Evolutionary conservation across 2,797 vertebrate genomes (phyloP).

Genomic region (Remorina albescens): DNA sequence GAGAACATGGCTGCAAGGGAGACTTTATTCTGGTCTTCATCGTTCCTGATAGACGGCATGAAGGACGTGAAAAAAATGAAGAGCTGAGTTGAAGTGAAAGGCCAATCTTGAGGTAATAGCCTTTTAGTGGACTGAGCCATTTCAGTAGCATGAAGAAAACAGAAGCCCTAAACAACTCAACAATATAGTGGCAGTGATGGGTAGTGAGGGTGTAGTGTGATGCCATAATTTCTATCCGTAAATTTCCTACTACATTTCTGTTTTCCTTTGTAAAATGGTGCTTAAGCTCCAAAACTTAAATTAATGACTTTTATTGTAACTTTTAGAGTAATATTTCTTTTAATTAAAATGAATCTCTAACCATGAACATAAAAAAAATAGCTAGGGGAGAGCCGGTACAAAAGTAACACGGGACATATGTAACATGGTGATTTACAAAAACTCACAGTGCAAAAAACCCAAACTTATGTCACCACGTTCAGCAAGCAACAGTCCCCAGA

Average conservation of each 20-base stretch:
- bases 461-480: no score
- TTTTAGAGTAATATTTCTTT: no score
- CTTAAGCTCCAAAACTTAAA: no score
- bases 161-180: constrained; percentile 3
- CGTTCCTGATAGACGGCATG: constrained; percentile 24
- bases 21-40: constrained; percentile 47
- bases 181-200: not conserved
- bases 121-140: constrained; percentile 42
- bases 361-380: not conserved
- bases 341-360: not conserved
- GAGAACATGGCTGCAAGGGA: constrained; percentile 29
- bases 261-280: not conserved
- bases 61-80: constrained; percentile 53
- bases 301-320: no score
- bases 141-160: constrained; percentile 39
- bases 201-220: not conserved
- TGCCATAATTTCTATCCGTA: not conserved
- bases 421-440: no score
- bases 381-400: no score
- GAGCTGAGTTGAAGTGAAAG: constrained; percentile 53
- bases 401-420: no score
- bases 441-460: no score
- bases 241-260: not conserved
- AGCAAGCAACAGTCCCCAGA: no score
- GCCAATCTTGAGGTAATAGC: constrained; percentile 58